phyloP scores from a whole-genome alignment of 1,140 invertebrate genomes.

The Drosophila kohkoa region DNA sequence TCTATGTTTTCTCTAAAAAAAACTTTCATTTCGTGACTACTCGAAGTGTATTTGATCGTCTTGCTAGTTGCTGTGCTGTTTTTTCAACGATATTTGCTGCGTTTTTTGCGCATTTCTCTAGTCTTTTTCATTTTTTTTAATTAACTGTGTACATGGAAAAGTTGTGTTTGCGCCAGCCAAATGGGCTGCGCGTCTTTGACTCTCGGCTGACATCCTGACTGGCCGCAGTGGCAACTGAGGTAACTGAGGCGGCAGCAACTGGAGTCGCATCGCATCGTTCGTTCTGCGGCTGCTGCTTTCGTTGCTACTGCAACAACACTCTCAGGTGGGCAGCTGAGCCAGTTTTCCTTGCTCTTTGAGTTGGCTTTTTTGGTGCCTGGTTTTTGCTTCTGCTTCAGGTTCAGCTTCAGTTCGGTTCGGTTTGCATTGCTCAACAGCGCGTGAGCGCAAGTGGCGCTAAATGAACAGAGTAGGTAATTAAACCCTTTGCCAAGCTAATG shows the following conservation, averaged over 20 bases:
- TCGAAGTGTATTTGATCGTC: background rate
- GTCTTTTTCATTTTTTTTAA: slow-evolving; percentile 62
- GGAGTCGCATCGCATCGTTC: no score
- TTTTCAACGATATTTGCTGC: slow-evolving; percentile 39
- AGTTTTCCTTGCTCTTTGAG: slow-evolving; percentile 43
- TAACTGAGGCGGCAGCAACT: background rate
- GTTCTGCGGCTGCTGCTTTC: background rate
- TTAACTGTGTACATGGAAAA: slow-evolving; percentile 74
- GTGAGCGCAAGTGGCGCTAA: slow-evolving; percentile 84
- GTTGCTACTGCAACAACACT: slow-evolving; percentile 42
- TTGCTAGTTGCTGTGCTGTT: background rate
- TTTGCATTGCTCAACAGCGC: slow-evolving; percentile 84
- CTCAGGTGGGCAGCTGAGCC: slow-evolving; percentile 20
- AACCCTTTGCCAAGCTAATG: slow-evolving; percentile 84
- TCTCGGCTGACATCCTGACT: slow-evolving; percentile 26
- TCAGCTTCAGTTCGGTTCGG: slow-evolving; percentile 32
- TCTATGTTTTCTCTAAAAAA: no score
- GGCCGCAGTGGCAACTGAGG: slow-evolving; percentile 27
- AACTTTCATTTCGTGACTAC: no score
- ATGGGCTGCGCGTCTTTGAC: slow-evolving; percentile 52
- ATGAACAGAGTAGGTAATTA: slow-evolving; percentile 85
- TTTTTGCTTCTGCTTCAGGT: background rate
- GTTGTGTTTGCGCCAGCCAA: slow-evolving; percentile 61
- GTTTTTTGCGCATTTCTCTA: slow-evolving; percentile 13
- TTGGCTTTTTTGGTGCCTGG: slow-evolving; percentile 48